Base-by-base conservation (phyloP, 1,140 invertebrate genomes). In the Platorchestia sp. region DNA sequence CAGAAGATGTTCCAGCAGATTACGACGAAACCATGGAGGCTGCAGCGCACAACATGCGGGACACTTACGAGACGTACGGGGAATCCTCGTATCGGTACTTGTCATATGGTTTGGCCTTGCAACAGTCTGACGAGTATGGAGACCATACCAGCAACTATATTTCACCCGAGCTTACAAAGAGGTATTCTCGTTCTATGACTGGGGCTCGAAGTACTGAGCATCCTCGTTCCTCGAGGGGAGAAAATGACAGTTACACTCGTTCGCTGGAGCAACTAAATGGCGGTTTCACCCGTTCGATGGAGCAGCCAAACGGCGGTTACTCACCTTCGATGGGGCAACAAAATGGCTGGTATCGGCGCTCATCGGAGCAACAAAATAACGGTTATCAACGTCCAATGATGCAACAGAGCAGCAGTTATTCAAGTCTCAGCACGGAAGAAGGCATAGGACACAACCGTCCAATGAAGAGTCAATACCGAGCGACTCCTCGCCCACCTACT, bases 11-110 rank as follows among this genome's bases (percentile, higher is more conserved):
- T 5, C 6, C 1, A 27, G 91, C 14, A 40, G 91, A 93, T 93
- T 93, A 93, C 36, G 91, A 93, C 0, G 91, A 93, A n/a, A 44
- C 40, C 36, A 45, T 93, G 91, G 44, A 93, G 7, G 91, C 43
- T 45, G 91, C 91, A 44, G 45, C 91, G 6, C 43, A 93, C 40
- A 44, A 93, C 45, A 10, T 93, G 45, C 43, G 47, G 45, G 36
- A 36, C 47, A 16, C 91, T 0, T 93, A 45, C 40, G 45, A 93
- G 0, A 47, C 43, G 0, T 93, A 93, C 45, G 40, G 43, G 7
- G 91, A 40, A 0, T 0, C 43, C 40, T 47, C 43, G 43, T 45
- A 93, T 14, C 43, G 47, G 45, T 93, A 45, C 44, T 6, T 42
- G 45, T 45, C 43, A 0, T 14, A 93, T 93, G 91, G n/a, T 36